Conservation (phyloP, 2,797 vertebrate species). For the Schizopygopsis pylzovi region DNA sequence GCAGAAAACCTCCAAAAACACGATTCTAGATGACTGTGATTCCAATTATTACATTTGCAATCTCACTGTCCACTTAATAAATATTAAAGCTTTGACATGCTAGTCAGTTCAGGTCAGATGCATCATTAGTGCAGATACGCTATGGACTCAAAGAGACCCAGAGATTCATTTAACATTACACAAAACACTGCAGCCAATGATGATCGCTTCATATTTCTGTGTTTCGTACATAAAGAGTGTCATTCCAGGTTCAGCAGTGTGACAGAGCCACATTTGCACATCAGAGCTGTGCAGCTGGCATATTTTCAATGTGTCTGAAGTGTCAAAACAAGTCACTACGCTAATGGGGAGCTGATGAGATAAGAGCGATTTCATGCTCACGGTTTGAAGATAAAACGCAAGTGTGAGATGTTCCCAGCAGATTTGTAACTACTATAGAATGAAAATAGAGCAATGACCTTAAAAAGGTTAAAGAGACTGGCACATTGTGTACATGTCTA, state of each 20-base stretch:
- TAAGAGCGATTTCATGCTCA: constrained; percentile 22
- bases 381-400: constrained; percentile 10
- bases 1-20: not conserved
- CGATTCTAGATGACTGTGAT: not conserved
- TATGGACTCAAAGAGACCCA: not conserved
- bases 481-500: not conserved
- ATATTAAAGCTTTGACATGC: not conserved
- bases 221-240: not conserved
- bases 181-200: not conserved
- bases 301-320: constrained; percentile 22
- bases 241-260: constrained; percentile 15
- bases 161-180: constrained; percentile 4
- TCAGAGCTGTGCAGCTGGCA: constrained; percentile 7
- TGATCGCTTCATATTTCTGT: not conserved
- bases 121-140: constrained; percentile 25
- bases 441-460: constrained; percentile 23
- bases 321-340: constrained; percentile 31
- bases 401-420: not conserved
- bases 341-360: constrained; percentile 27
- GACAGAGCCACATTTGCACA: constrained; percentile 7
- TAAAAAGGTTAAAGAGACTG: constrained; percentile 1
- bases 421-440: not conserved
- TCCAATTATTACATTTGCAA: not conserved
- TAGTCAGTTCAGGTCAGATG: constrained; percentile 15
- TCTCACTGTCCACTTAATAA: not conserved